Evolutionary conservation across 2,113 vertebrate genomes (phyloP).

Genomic region (Cranoglanis bouderius): DNA sequence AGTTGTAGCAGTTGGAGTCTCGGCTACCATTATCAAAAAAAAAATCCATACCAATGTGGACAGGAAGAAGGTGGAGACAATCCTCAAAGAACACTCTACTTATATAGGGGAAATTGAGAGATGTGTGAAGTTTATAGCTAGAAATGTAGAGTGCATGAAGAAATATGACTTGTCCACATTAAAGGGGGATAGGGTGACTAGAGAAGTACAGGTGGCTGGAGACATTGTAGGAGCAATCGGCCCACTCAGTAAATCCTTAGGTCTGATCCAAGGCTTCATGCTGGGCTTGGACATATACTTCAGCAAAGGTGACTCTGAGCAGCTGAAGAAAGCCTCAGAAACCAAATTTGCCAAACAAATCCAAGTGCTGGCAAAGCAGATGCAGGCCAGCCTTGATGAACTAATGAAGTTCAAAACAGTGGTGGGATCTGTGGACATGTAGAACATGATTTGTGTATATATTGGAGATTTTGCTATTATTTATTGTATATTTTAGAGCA

Average conservation of each 20-base stretch:
- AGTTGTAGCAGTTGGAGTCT: conserved; percentile 70
- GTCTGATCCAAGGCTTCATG: conserved; percentile 70
- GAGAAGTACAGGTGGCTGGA: conserved; percentile 50
- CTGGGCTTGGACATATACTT: conserved; percentile 74
- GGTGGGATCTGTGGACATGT: conserved; percentile 48
- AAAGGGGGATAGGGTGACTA: not conserved
- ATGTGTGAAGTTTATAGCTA: conserved; percentile 71
- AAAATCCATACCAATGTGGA: conserved; percentile 71
- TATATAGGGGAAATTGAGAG: conserved; percentile 68
- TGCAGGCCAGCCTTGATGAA: conserved; percentile 67
- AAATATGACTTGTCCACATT: not conserved
- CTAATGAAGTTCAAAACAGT: conserved; percentile 67
- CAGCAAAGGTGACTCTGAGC: conserved; percentile 68
- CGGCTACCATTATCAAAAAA: conserved; percentile 75
- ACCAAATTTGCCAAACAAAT: conserved; percentile 72
- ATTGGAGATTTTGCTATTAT: not conserved
- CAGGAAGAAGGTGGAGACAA: conserved; percentile 74
- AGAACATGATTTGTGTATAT: not conserved
- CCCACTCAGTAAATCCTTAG: conserved; percentile 68
- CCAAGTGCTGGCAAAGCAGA: conserved; percentile 64
- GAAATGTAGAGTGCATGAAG: conserved; percentile 60
- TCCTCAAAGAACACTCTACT: conserved; percentile 71
- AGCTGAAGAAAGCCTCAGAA: conserved; percentile 69
- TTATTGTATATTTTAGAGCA: not conserved
- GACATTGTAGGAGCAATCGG: conserved; percentile 58